Evolutionary conservation across 2,113 vertebrate species (phyloP).

Genomic region (Pseudorasbora parva): DNA sequence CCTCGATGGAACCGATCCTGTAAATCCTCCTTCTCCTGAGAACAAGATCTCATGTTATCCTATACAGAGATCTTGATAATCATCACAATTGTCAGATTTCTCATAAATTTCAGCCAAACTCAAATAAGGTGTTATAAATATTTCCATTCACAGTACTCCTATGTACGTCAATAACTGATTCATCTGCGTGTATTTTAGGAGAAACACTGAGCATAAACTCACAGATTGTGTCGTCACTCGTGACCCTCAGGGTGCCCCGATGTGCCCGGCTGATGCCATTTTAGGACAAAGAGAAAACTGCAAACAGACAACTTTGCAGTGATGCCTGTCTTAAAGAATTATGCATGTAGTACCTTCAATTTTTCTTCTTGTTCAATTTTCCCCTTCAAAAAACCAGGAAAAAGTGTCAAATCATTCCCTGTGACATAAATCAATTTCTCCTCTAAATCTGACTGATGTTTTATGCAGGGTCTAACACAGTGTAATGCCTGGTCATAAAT

Average conservation of each 20-base stretch:
- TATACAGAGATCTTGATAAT: neutral
- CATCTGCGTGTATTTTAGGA: neutral
- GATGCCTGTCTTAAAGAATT: conserved; percentile 28
- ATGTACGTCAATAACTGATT: neutral
- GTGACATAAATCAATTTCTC: conserved; percentile 10
- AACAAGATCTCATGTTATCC: neutral
- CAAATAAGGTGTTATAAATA: neutral
- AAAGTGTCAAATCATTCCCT: conserved; percentile 6
- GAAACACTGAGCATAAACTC: neutral
- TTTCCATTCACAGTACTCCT: neutral
- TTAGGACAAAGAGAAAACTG: conserved; percentile 49
- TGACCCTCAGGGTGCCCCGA: neutral
- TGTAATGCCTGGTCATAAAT: conserved; percentile 25
- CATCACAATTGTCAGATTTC: neutral
- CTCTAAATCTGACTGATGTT: neutral
- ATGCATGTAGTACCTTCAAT: neutral
- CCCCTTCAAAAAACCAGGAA: neutral
- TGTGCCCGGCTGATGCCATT: conserved; percentile 43
- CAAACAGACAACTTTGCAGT: conserved; percentile 42
- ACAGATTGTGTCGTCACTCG: neutral
- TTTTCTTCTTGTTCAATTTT: conserved; percentile 3
- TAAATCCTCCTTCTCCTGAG: neutral
- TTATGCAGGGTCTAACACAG: conserved; percentile 1
- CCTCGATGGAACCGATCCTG: neutral
- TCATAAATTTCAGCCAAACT: too few species aligned